These are phyloP conservation scores for Callimorpha dominula DNA, from an alignment of 2,888 invertebrate genomes.

Conservation along the genomic window DNA sequence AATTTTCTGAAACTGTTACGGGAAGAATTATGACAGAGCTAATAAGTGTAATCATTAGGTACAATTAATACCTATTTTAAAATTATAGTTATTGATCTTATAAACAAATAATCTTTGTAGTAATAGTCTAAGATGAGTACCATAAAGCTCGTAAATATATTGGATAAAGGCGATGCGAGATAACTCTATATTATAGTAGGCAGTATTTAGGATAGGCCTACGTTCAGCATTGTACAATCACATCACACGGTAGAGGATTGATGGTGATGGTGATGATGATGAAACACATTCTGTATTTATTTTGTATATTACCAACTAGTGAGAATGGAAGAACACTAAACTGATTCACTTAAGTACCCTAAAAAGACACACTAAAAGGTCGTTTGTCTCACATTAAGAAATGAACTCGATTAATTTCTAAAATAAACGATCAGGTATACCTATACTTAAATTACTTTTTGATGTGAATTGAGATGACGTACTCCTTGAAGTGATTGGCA, in stretches of 20 bases:
- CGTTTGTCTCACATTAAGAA: not conserved
- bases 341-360: not conserved
- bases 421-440: no score
- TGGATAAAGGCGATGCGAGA: not conserved
- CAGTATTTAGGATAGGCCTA: not conserved
- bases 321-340: not conserved
- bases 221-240: not conserved
- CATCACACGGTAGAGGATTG: not conserved
- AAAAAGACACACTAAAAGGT: not conserved
- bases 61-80: slow-evolving; percentile 11
- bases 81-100: no score
- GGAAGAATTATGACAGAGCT: slow-evolving; percentile 19
- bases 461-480: not conserved
- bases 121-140: not conserved
- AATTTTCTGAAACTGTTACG: slow-evolving; percentile 21
- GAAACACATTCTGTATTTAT: not conserved
- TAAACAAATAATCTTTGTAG: not conserved
- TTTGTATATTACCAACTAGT: not conserved
- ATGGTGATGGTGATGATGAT: not conserved
- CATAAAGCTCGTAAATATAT: not conserved
- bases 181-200: not conserved
- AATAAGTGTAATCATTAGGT: not conserved
- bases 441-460: not conserved
- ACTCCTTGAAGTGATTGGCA: not conserved
- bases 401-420: no score